Evolutionary conservation across 2,888 invertebrate genomes (phyloP), one percentile per base, ranked within the genome.

Genomic region (Nematopogon swammerdamellus): DNA sequence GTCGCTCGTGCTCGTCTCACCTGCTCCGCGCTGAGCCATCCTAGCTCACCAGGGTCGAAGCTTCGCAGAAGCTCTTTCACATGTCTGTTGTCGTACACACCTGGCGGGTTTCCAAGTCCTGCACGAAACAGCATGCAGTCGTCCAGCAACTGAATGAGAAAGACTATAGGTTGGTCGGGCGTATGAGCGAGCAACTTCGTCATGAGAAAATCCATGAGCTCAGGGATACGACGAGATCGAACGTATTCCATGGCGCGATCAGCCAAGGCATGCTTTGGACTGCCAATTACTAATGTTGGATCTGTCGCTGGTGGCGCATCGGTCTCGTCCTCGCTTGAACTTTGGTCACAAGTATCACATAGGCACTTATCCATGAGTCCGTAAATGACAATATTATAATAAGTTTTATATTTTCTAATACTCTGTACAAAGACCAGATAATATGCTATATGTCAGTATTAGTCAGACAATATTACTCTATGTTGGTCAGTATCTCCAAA

Each of bases 71-170:
- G 58, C 10, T 72, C 72, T 59, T 70, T 60, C 45, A 77, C 52
- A 52, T 76, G 76, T 45, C 74, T 75, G 53, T 60, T 59, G 59
- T 76, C 71, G 52, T 67, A 79, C 19, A 79, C 56, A 18, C 71
- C 70, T 6, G 77, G 77, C 1, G 73, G 61, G n/a, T 50, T 2
- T 18, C 70, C 72, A 57, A 66, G 62, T 11, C 74, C 72, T 42
- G 72, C 65, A 18, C 76, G 69, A 61, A 64, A 77, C 19, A 70
- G 49, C 76, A 79, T 77, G 50, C 73, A 72, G 17, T 74, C 65
- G 56, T 72, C 65, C 2, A 79, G 50, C 50, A 79, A 55, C 19
- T 67, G 61, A 57, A 66, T 67, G 10, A 71, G 51, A 56, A 61
- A 76, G 0, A 47, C 48, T 19, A 63, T 49, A 1, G 74, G 68